Base-by-base conservation (phyloP, 2,888 invertebrate genomes). In the Prosopocoilus inquinatus region DNA sequence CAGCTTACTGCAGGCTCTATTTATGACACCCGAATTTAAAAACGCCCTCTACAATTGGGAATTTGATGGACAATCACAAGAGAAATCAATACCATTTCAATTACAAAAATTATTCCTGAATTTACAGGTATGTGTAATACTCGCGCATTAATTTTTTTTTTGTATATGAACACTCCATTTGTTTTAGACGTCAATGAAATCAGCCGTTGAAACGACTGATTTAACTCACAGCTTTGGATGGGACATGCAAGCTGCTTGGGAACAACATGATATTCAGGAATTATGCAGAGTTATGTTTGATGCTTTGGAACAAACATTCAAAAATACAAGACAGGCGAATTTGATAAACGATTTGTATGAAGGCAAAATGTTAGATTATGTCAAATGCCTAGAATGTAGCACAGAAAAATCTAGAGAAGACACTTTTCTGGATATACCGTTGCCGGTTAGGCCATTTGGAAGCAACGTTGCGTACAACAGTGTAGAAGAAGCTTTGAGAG, bases 241-340 rank as follows among this genome's bases (percentile, higher is more conserved):
- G 94, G 90, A 91, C 70, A 88, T 89, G 38, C 87, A 88, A 56
- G 91, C 93, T 75, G 91, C 91, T 0, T 94, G 93, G 90, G 91
- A 94, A 67, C 94, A 94, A 70, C 94, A 94, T 71, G 94, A 94
- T 72, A 91, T 94, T 48, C 94, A 94, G 73, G 94, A 94, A 74
- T 78, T 94, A 51, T 93, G 91, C 71, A 82, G 93, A 43, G 90
- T 94, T 7, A 92, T 94, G 90, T 93, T 94, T 73, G 94, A 94
- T 73, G 92, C 93, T 0, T 75, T 94, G 44, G 93, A 93, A 72
- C 86, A 86, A 64, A 90, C 88, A 67, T 91, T 93, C 75, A 88
- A 88, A 73, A 87, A 89, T 64, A 91, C 91, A 1, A 85, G 88
- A 63, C 90, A 92, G 73, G 86, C 89, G 2, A 87, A 91, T 71